These are phyloP conservation scores for Columba janthina DNA, from an alignment of 2,113 vertebrate genomes.

Conservation along the genomic window DNA sequence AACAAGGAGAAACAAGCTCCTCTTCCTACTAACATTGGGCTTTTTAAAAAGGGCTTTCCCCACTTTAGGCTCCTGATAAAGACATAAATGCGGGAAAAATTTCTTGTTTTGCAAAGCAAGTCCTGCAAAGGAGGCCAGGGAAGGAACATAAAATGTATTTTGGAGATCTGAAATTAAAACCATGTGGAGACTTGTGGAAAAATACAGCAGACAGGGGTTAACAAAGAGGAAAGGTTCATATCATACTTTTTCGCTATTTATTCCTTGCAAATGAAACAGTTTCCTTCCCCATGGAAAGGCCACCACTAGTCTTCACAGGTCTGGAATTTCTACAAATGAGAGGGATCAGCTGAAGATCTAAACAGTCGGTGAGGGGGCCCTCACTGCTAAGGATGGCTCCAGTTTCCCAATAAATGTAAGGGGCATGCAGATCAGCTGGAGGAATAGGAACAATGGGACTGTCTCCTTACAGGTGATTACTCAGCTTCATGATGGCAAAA, in stretches of 20 bases:
- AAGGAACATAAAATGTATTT: neutral
- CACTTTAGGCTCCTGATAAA: neutral
- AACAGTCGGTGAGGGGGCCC: neutral
- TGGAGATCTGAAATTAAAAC: conserved; percentile 43
- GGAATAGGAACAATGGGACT: neutral
- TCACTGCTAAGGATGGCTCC: neutral
- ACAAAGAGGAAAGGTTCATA: neutral
- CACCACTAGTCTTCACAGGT: neutral
- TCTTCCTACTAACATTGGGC: accelerated
- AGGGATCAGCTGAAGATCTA: neutral
- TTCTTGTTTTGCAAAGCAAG: conserved; percentile 13
- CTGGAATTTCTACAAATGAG: neutral
- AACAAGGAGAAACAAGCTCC: neutral
- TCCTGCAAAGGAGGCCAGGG: neutral
- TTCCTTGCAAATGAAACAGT: neutral
- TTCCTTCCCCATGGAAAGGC: neutral
- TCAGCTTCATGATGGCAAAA: neutral
- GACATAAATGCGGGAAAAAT: neutral
- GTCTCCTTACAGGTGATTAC: neutral
- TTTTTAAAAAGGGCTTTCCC: neutral
- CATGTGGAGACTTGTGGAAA: neutral
- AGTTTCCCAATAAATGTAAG: neutral
- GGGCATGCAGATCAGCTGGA: neutral
- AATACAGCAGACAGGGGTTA: neutral
- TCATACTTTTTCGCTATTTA: neutral